Evolutionary conservation across 2,797 vertebrate species (phyloP), one percentile per base, ranked within the genome.

Genomic region (Malurus splendens): DNA sequence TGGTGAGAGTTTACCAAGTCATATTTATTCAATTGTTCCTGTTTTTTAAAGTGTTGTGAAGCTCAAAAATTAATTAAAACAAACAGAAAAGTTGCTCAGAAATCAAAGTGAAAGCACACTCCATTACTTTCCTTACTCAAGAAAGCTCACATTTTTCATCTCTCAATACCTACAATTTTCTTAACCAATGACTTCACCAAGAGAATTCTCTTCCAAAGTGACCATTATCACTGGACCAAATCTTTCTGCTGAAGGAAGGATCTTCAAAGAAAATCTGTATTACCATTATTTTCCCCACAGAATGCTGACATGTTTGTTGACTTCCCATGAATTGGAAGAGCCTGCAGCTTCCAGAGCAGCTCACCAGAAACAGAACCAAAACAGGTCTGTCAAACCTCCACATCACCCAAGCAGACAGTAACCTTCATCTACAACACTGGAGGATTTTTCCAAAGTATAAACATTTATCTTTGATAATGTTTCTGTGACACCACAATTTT

Each of bases 351-450:
- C 7, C 38, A 64, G 1, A 3, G 38, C 33, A 85, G 27, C 47
- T 8, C 33, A 25, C 10, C 48, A 42, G 78, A 44, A 44, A n/a
- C 30, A 86, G 59, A 52, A 45, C 18, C 42, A 56, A 45, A 73
- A 20, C 0, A 4, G 62, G 7, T 20, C 7, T 27, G 36, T 12
- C 17, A 27, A 70, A 28, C 7, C 28, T 22, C 15, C 20, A 24
- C 52, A 18, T 1, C 64, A 51, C 52, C 16, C 2, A 16, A 27
- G 24, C 0, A 6, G 18, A 7, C 60, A 79, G 60, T 0, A 41
- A 24, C 38, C 67, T 24, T 9, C 61, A 52, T 57, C 60, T 39
- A 48, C 23, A 44, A 41, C 54, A 24, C 33, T 7, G 19, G 1
- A 28, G 54, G 36, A 10, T 6, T 47, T 13, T 51, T 20, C 72